These are phyloP conservation scores for Prunella himalayana DNA, from an alignment of 2,113 vertebrate species.

Conservation along the genomic window DNA sequence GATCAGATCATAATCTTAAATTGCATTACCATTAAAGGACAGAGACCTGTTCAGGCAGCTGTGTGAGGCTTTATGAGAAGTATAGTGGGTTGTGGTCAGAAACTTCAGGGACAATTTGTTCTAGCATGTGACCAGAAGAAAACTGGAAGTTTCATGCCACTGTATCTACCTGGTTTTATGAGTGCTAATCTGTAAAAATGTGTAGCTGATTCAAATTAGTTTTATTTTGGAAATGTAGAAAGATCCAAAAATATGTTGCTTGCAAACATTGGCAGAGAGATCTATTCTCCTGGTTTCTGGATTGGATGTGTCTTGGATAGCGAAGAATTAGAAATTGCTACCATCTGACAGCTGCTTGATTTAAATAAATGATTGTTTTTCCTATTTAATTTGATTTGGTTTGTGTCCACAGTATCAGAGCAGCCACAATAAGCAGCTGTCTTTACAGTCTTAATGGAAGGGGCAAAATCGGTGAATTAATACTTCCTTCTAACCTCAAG, in stretches of 20 bases:
- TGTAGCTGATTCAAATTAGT: background rate
- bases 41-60: background rate
- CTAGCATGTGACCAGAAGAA: background rate
- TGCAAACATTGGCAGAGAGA: background rate
- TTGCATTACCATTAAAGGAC: background rate
- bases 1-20: background rate
- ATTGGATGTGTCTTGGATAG: background rate
- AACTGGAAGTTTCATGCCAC: background rate
- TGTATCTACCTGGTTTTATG: background rate
- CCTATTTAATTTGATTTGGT: conserved; percentile 20
- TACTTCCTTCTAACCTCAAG: background rate
- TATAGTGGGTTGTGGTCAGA: background rate
- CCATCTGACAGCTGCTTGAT: conserved; percentile 29
- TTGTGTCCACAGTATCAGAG: background rate
- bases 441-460: background rate
- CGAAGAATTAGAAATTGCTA: background rate
- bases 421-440: conserved; percentile 36
- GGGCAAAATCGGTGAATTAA: background rate
- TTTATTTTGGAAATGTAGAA: background rate
- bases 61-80: background rate
- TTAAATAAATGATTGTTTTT: conserved; percentile 35
- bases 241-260: background rate
- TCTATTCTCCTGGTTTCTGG: background rate
- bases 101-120: background rate
- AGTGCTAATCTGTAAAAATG: background rate